These are phyloP conservation scores for Antheraea pernyi DNA, from an alignment of 1,140 invertebrate species.

Conservation along the genomic window DNA sequence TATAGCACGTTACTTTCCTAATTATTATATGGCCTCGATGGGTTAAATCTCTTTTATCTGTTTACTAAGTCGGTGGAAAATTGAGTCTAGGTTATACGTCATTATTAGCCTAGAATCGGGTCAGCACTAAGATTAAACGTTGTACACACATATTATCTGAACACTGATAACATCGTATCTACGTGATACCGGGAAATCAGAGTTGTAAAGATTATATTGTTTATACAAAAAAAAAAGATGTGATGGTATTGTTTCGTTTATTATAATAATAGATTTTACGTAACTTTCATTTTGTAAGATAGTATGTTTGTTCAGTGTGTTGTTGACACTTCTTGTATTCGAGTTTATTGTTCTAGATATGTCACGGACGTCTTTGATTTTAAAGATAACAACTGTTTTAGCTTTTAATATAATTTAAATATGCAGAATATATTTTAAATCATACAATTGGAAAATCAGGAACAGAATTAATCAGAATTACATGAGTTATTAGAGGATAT, in stretches of 20 bases:
- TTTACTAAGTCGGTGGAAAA: constrained; percentile 49
- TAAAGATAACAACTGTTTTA: neutral
- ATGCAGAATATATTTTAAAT: no score
- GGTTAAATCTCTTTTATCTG: constrained; percentile 64
- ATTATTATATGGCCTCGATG: constrained; percentile 37
- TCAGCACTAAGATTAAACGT: constrained; percentile 60
- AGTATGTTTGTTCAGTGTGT: neutral
- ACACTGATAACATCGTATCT: constrained; percentile 50
- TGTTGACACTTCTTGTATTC: no score
- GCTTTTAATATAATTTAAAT: neutral
- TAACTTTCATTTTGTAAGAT: constrained; percentile 1
- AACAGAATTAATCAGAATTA: no score
- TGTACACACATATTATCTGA: constrained; percentile 51
- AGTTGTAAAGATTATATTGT: constrained; percentile 57
- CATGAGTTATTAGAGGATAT: no score
- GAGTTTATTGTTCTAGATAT: no score
- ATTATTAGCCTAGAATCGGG: constrained; percentile 66
- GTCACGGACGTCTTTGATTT: neutral
- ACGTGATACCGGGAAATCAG: constrained; percentile 55
- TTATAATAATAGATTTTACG: constrained; percentile 2
- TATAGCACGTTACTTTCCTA: neutral
- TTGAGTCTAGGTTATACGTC: constrained; percentile 64
- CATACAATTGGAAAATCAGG: no score
- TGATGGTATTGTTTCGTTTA: constrained; percentile 1
- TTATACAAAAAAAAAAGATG: neutral